These are phyloP conservation scores for Epinephelus fuscoguttatus DNA, from an alignment of 2,113 vertebrate genomes.

Conservation along the genomic window DNA sequence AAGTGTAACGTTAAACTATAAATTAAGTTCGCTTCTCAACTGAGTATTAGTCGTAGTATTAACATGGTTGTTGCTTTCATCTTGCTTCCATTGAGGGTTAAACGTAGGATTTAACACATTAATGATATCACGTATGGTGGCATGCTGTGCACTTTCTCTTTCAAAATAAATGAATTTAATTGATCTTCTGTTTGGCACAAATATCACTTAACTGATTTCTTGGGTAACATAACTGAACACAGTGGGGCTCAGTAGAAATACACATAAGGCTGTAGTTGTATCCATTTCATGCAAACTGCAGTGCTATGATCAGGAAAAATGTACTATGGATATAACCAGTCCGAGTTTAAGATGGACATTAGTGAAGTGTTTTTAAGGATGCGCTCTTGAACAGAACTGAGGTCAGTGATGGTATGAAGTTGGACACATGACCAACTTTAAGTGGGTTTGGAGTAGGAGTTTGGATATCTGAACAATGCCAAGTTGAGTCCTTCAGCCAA, in stretches of 20 bases:
- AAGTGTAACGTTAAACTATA: background rate
- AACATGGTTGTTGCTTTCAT: background rate
- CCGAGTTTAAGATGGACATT: background rate
- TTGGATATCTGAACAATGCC: conserved; percentile 53
- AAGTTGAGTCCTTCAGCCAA: conserved; percentile 45
- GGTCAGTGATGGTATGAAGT: conserved; percentile 19
- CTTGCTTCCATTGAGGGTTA: background rate
- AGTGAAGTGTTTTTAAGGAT: background rate
- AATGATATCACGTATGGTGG: background rate
- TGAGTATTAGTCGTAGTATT: background rate
- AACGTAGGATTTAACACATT: background rate
- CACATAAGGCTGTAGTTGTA: background rate
- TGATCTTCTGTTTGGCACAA: background rate
- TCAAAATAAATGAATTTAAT: background rate
- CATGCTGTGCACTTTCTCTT: no score
- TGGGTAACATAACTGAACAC: background rate
- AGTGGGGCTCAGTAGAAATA: background rate
- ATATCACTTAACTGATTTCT: background rate
- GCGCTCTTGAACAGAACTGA: background rate
- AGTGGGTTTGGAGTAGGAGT: conserved; percentile 37
- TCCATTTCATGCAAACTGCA: background rate
- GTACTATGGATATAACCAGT: background rate
- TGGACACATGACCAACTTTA: conserved; percentile 40
- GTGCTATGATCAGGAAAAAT: background rate
- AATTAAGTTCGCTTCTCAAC: background rate